These are phyloP conservation scores for Leucopternis melanops DNA, from an alignment of 2,113 vertebrate genomes.

Conservation along the genomic window DNA sequence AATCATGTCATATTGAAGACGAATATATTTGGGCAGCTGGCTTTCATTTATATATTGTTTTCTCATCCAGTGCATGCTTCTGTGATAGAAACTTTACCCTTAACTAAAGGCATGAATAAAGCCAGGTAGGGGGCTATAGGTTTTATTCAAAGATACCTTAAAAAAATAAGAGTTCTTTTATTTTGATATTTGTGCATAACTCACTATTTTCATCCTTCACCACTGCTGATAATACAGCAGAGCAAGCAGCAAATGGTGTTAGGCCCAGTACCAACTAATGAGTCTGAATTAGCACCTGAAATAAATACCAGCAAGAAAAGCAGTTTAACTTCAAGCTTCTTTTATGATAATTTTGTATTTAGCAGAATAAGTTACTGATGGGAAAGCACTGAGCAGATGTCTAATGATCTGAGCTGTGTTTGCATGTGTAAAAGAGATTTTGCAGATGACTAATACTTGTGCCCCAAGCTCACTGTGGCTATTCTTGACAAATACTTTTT, in stretches of 20 bases:
- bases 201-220: neutral
- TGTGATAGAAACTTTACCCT: neutral
- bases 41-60: slow-evolving; percentile 33
- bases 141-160: neutral
- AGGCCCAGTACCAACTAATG: neutral
- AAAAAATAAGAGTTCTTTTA: neutral
- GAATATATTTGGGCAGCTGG: neutral
- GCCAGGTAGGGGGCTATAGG: neutral
- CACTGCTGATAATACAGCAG: neutral
- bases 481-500: neutral
- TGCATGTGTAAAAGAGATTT: neutral
- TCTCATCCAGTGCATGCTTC: neutral
- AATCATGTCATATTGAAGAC: neutral
- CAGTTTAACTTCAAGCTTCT: neutral
- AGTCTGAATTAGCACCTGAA: neutral
- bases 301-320: neutral
- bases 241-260: neutral
- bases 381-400: neutral
- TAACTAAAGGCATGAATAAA: neutral
- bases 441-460: neutral
- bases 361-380: neutral
- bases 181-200: neutral
- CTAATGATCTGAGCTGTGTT: neutral
- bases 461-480: neutral
- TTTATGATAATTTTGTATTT: neutral